phyloP scores from a whole-genome alignment of 1,140 invertebrate genomes.

The Popillia japonica region DNA sequence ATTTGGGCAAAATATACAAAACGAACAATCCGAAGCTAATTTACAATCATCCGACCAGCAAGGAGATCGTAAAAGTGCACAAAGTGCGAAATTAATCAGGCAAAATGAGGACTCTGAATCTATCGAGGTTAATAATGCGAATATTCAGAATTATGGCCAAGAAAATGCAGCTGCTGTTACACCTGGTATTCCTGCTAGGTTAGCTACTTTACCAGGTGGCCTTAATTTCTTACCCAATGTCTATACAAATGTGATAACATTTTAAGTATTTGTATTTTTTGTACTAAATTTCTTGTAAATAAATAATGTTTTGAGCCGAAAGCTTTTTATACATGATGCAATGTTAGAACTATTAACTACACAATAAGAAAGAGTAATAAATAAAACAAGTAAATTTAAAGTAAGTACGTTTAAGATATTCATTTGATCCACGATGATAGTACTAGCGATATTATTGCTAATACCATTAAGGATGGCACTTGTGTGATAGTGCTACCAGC shows the following conservation, averaged over 20 bases:
- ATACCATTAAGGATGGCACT: neutral
- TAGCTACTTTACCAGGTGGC: conserved; percentile 12
- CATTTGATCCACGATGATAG: neutral
- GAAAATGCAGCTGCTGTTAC: neutral
- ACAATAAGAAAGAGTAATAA: no score
- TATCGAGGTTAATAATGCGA: neutral
- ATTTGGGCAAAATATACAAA: neutral
- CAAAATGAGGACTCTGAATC: conserved; percentile 18
- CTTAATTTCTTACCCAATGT: conserved; percentile 3
- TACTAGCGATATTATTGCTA: neutral
- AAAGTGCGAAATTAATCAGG: conserved; percentile 12
- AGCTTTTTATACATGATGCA: neutral
- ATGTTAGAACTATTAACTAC: no score
- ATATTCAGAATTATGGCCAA: neutral
- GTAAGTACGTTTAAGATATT: no score
- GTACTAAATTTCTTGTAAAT: neutral
- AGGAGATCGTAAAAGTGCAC: neutral
- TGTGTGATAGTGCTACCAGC: neutral
- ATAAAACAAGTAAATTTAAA: no score
- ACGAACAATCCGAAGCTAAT: neutral
- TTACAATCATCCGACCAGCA: neutral
- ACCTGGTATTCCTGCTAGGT: neutral
- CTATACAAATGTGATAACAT: neutral
- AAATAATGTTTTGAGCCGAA: neutral
- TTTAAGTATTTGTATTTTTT: conserved; percentile 10